Conservation (phyloP, 2,888 invertebrate genomes). For the Theodoxus fluviatilis region DNA sequence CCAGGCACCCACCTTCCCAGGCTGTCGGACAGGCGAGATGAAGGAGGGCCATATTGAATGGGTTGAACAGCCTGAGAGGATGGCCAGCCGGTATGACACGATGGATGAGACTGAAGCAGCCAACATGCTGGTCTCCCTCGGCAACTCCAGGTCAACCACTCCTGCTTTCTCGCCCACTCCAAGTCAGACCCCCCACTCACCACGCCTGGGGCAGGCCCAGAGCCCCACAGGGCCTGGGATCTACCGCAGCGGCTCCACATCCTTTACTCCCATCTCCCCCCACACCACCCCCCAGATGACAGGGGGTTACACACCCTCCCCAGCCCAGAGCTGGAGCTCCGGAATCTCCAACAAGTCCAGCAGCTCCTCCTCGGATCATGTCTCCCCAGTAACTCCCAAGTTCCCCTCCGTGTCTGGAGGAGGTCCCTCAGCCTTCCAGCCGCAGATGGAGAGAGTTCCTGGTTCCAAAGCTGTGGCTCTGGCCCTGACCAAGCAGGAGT, state of each 20-base stretch:
- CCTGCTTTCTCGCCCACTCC: conserved; percentile 75
- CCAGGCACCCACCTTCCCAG: conserved; percentile 50
- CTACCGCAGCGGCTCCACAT: conserved; percentile 73
- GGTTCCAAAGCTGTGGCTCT: too few relatives aligned
- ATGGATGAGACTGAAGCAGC: conserved; percentile 96
- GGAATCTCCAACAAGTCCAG: conserved; percentile 52
- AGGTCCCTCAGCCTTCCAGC: conserved; percentile 44
- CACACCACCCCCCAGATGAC: conserved; percentile 55
- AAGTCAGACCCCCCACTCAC: conserved; percentile 51
- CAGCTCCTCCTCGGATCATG: conserved; percentile 56
- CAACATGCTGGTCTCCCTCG: conserved; percentile 92
- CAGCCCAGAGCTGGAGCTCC: conserved; percentile 55
- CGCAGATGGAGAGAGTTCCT: conserved; percentile 36
- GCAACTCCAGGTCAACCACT: conserved; percentile 90
- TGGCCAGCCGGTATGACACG: conserved; percentile 73
- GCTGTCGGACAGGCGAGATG: conserved; percentile 58
- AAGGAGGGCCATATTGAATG: conserved; percentile 72
- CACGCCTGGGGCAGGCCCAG: conserved; percentile 43
- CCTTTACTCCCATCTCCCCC: conserved; percentile 84
- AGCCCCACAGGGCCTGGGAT: conserved; percentile 68
- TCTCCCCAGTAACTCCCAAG: conserved; percentile 56
- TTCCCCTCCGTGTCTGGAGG: conserved; percentile 39
- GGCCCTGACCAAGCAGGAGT: conserved; percentile 47
- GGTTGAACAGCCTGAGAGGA: conserved; percentile 76
- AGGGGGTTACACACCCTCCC: conserved; percentile 48